These are phyloP conservation scores for Idris sp. DNA, from an alignment of 1,140 invertebrate species.

Conservation along the genomic window DNA sequence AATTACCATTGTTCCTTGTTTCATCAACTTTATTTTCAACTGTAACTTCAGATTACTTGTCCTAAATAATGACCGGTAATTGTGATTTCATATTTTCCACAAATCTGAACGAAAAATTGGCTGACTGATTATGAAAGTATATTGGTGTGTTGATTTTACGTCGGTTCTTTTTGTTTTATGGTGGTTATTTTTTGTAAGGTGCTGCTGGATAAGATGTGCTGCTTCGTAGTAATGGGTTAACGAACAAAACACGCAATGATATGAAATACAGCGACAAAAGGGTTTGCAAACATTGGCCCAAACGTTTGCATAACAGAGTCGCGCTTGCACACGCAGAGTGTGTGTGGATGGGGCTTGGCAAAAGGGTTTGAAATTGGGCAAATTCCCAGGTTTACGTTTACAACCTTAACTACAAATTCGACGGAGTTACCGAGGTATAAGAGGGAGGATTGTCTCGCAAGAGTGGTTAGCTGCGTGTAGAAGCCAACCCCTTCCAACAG, in stretches of 20 bases:
- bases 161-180: no score
- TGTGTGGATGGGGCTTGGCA: conserved; percentile 44
- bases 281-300: conserved; percentile 68
- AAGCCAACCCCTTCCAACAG: conserved; percentile 63
- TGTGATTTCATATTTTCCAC: no score
- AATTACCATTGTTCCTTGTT: no score
- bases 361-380: conserved; percentile 65
- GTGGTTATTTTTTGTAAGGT: no score
- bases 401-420: conserved; percentile 78
- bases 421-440: conserved; percentile 77
- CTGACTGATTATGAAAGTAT: no score
- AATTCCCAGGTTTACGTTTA: conserved; percentile 79
- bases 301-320: conserved; percentile 68
- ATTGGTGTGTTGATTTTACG: no score
- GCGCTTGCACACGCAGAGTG: conserved; percentile 43
- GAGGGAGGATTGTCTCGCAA: conserved; percentile 75
- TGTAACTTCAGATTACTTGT: no score
- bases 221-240: conserved; percentile 25
- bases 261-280: conserved; percentile 64
- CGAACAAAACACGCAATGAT: conserved; percentile 63
- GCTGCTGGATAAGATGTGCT: conserved; percentile 19
- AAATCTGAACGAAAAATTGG: no score
- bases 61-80: no score
- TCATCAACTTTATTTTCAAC: no score
- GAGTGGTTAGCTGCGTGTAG: conserved; percentile 75